A percentile compares a stretch with the other conserved stretches of the same genome.
Evolutionary conservation across 2,113 vertebrate genomes (phyloP).

Genomic region (Thalassoma bifasciatum): DNA sequence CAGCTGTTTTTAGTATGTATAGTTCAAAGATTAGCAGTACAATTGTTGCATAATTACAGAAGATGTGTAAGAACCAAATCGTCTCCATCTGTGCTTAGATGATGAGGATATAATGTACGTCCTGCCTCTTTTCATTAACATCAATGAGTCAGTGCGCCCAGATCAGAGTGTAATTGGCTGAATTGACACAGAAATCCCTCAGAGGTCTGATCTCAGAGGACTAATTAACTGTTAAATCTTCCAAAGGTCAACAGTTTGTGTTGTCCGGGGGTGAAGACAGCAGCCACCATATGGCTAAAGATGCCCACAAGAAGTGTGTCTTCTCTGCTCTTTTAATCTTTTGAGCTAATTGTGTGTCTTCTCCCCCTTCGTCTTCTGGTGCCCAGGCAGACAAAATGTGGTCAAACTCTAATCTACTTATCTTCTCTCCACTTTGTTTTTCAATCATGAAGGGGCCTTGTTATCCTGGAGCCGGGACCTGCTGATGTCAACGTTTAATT

Average conservation of each 20-base stretch:
- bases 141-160: neutral
- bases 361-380: slow-evolving; percentile 29
- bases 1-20: no score
- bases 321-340: slow-evolving; percentile 83
- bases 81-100: neutral
- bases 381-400: slow-evolving; percentile 70
- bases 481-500: slow-evolving; percentile 58
- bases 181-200: slow-evolving; percentile 52
- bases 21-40: no score
- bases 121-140: neutral
- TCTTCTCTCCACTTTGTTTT: slow-evolving; percentile 74
- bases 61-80: neutral
- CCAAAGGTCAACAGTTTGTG: slow-evolving; percentile 73
- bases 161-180: slow-evolving; percentile 46
- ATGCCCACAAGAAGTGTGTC: slow-evolving; percentile 71
- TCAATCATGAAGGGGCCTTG: slow-evolving; percentile 48
- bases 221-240: slow-evolving; percentile 76
- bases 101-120: neutral
- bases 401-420: slow-evolving; percentile 77
- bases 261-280: slow-evolving; percentile 73
- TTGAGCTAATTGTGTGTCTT: slow-evolving; percentile 75
- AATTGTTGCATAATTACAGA: neutral
- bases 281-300: slow-evolving; percentile 81
- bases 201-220: slow-evolving; percentile 53
- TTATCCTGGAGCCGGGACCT: slow-evolving; percentile 34